phyloP scores from a whole-genome alignment of 2,113 vertebrate species.

The Coregonus clupeaformis region DNA sequence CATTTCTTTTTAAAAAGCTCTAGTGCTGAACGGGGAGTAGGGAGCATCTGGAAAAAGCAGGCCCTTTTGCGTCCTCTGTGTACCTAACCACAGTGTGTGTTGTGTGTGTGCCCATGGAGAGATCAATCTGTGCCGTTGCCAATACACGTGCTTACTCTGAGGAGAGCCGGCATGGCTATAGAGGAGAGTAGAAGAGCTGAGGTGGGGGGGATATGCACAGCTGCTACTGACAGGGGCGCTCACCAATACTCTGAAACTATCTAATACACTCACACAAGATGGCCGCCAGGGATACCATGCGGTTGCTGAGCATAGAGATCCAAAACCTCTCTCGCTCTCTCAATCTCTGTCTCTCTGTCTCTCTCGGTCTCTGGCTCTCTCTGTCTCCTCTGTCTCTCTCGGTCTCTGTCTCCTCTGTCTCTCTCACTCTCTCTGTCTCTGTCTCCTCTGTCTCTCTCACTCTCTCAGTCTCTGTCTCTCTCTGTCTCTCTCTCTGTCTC shows the following conservation, averaged over 20 bases:
- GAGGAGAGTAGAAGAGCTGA: slow-evolving; percentile 25
- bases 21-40: background rate
- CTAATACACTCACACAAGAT: slow-evolving; percentile 1
- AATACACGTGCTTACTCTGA: background rate
- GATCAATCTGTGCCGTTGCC: background rate
- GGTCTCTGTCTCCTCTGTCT: background rate
- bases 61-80: background rate
- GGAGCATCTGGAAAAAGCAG: slow-evolving; percentile 43
- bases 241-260: slow-evolving; percentile 1
- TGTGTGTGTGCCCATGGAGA: background rate
- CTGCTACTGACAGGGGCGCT: slow-evolving; percentile 22
- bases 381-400: background rate
- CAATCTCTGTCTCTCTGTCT: background rate
- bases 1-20: background rate
- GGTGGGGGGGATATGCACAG: slow-evolving; percentile 25
- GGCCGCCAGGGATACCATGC: background rate
- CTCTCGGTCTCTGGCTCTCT: no score
- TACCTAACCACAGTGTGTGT: background rate
- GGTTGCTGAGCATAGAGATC: background rate
- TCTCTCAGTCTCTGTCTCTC: no score
- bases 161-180: background rate
- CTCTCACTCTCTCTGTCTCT: background rate
- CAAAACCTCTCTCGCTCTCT: background rate
- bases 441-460: no score
- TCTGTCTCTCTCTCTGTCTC: background rate